Base-by-base conservation (phyloP, 2,113 vertebrate genomes). In the Crotophaga sulcirostris region DNA sequence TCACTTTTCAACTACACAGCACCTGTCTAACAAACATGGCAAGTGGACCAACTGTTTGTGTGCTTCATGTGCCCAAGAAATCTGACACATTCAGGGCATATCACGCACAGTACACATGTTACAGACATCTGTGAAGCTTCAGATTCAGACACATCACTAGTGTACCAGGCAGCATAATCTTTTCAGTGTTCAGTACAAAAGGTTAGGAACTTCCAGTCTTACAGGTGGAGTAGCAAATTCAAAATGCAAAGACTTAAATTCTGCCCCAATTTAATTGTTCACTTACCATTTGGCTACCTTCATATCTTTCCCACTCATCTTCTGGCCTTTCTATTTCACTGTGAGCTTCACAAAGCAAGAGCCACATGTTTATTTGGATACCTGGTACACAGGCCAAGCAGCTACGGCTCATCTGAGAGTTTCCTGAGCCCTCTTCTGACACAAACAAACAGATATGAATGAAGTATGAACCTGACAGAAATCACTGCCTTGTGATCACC, bases 81-180 rank as follows among this genome's bases (percentile, higher is more conserved):
- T 18, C 9, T 17, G 51, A 77, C 31, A n/a, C 38, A 28, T 36
- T 47, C 14, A 20, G 51, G 13, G 18, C 7, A 6, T 34, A 34
- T 16, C n/a, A 40, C 0, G 2, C 2, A 2, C 9, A 36, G 34
- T 23, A 7, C 36, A 14, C 5, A 29, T 15, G 24, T 59, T 63
- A 20, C 49, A 73, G 47, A 51, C 33, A 69, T 6, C 42, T 26
- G 15, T 51, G 34, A 33, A 62, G 7, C 38, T 82, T 93, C 47
- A 63, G 47, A 63, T 34, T 13, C 49, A 82, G 31, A 49, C 4
- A 0, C 12, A 36, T 44, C 55, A 63, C 13, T 23, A 10, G 24
- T 6, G 29, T 7, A 67, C 11, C 7, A 49, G 47, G n/a, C 24
- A 73, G 36, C 19, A 11, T 6, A 7, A 31, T 84, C 83, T 72